Conservation (phyloP, 1,140 invertebrate genomes). For the honey bee (Apis mellifera) region Amel_HAv3.1 CM009943.2:4292501-4293000, state of each 20-base stretch:
- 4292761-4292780: conserved; percentile 40
- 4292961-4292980: conserved; percentile 27
- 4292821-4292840: conserved; percentile 67
- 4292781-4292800: conserved; percentile 57
- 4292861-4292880: conserved; percentile 78
- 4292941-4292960: conserved; percentile 8
- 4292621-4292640: conserved; percentile 52
- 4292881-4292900: conserved; percentile 68
- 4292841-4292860: conserved; percentile 80
- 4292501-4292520: neutral
- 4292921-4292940: conserved; percentile 59
- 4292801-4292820: conserved; percentile 49
- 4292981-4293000: neutral
- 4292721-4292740: conserved; percentile 64
- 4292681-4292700: conserved; percentile 47
- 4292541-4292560: conserved; percentile 29
- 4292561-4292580: conserved; percentile 32
- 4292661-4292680: conserved; percentile 43
- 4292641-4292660: conserved; percentile 42
- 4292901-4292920: neutral
- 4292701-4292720: conserved; percentile 64
- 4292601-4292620: conserved; percentile 49
- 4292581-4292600: conserved; percentile 24
- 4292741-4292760: conserved; percentile 19
- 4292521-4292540: conserved; percentile 23